Evolutionary conservation across 37 sponge, comb jelly and placozoan species (phyloP).

Genomic region (Amphimedon queenslandica): DNA sequence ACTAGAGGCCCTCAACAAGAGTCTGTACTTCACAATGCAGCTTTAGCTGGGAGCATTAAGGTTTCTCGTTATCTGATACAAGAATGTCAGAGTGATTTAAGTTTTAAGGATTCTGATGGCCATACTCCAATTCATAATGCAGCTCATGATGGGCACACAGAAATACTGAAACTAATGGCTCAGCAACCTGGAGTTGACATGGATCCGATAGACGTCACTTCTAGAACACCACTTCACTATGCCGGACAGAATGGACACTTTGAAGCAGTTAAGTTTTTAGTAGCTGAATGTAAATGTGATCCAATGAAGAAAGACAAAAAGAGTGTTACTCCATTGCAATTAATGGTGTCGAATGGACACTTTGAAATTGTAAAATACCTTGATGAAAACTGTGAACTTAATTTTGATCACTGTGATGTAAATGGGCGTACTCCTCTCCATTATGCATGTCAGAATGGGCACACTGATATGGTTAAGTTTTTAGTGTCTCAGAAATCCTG

Average conservation of each 20-base stretch:
- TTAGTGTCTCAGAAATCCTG: not conserved
- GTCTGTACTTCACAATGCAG: slow-evolving; percentile 40
- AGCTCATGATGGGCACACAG: slow-evolving; percentile 42
- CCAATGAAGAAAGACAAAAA: not conserved
- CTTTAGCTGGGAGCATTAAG: slow-evolving; percentile 35
- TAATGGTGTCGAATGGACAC: slow-evolving; percentile 3
- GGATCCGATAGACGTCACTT: slow-evolving; percentile 3
- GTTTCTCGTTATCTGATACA: slow-evolving; percentile 39
- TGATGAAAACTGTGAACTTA: not conserved
- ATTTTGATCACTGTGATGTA: slow-evolving; percentile 4
- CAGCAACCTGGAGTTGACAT: slow-evolving; percentile 11
- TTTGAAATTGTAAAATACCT: slow-evolving; percentile 20
- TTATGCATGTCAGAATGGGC: slow-evolving; percentile 7
- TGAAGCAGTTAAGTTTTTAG: not conserved
- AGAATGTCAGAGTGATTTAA: slow-evolving; percentile 28
- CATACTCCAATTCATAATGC: slow-evolving; percentile 49
- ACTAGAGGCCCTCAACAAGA: slow-evolving; percentile 36
- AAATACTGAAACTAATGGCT: slow-evolving; percentile 17
- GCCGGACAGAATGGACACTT: slow-evolving; percentile 20
- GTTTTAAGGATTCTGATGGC: slow-evolving; percentile 33
- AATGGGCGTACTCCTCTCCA: slow-evolving; percentile 1
- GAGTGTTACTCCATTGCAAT: not conserved
- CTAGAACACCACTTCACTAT: slow-evolving; percentile 34
- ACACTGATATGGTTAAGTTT: slow-evolving; percentile 29
- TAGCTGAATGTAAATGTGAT: not conserved